Evolutionary conservation across 2,113 vertebrate species (phyloP), one percentile per base, ranked within the genome.

Genomic region (Struthio camelus): DNA sequence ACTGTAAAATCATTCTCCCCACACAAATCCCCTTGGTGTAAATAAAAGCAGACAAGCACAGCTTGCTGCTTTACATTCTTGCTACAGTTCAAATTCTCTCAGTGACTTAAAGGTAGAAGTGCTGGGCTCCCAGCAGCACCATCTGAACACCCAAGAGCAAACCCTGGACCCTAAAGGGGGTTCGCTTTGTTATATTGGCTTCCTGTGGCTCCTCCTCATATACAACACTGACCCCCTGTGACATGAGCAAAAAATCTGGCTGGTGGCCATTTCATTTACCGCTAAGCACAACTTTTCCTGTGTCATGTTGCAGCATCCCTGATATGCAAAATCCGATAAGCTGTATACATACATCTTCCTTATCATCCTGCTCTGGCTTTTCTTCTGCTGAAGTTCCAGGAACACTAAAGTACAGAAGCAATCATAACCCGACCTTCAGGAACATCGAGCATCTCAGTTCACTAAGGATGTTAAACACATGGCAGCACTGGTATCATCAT

Each of bases 381-480:
- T 28, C 65, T 17, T 19, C 28, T 65, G 1, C 65, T 66, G 18
- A 15, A 36, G 17, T 11, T 30, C 48, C 72, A 10, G 0, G 2
- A 16, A 62, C 2, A 32, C 80, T 28, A 32, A 15, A 38, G 32
- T 59, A 5, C 36, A 62, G 81, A 56, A 77, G 50, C 32, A 66
- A 71, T 13, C 16, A 2, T 20, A 28, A 11, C 4, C 20, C 40
- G 44, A 51, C 64, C 77, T 65, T 69, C 40, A 38, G 84, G 54
- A 51, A 62, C 36, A 11, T 28, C 0, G 17, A 81, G 61, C 79
- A 42, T 34, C 73, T 44, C 36, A 0, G 75, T 7, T 48, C 59
- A 2, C 23, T 4, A 1, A 56, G 46, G 28, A 50, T 25, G 27
- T 25, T 51, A 2, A 0, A 10, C 19, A 13, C 4, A 24, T 8